phyloP scores from a whole-genome alignment of 1,140 invertebrate genomes.

The Penaeus indicus region DNA sequence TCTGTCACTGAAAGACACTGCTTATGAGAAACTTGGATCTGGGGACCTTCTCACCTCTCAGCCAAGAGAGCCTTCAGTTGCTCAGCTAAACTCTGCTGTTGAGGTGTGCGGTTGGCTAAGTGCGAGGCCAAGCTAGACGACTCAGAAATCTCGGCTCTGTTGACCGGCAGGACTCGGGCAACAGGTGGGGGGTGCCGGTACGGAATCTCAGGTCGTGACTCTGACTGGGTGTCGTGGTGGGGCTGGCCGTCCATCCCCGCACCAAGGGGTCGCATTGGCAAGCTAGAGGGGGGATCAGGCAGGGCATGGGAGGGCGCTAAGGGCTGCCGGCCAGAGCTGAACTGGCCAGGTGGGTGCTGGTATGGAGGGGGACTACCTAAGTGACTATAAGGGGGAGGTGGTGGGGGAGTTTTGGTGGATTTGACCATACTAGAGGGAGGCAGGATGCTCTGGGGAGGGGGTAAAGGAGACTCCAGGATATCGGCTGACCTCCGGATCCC shows the following conservation, averaged over 20 bases:
- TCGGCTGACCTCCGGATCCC: slow-evolving; percentile 56
- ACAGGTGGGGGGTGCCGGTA: slow-evolving; percentile 63
- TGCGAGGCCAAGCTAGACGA: slow-evolving; percentile 43
- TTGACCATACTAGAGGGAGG: not conserved
- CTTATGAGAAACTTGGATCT: not conserved
- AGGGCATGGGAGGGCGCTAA: slow-evolving; percentile 35
- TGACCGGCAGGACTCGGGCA: slow-evolving; percentile 61
- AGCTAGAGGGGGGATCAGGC: slow-evolving; percentile 11
- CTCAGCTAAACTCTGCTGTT: slow-evolving; percentile 60
- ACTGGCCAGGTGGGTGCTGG: slow-evolving; percentile 38
- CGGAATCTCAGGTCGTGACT: slow-evolving; percentile 51
- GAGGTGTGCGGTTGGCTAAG: slow-evolving; percentile 56
- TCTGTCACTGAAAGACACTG: not conserved
- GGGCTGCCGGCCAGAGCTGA: slow-evolving; percentile 27
- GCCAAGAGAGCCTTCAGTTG: slow-evolving; percentile 62
- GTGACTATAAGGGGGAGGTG: slow-evolving; percentile 31
- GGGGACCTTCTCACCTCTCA: slow-evolving; percentile 50
- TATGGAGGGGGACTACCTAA: slow-evolving; percentile 49
- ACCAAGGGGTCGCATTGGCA: slow-evolving; percentile 32
- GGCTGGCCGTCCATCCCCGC: slow-evolving; percentile 4
- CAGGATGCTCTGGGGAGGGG: slow-evolving; percentile 22
- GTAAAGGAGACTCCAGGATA: slow-evolving; percentile 30
- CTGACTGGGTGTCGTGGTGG: slow-evolving; percentile 29
- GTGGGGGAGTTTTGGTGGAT: slow-evolving; percentile 12
- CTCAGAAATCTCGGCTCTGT: slow-evolving; percentile 52